A percentile compares a stretch with the other conserved stretches of the same genome.
phyloP scores from a whole-genome alignment of 2,113 vertebrate species.

The Hippopotamus amphibius region DNA sequence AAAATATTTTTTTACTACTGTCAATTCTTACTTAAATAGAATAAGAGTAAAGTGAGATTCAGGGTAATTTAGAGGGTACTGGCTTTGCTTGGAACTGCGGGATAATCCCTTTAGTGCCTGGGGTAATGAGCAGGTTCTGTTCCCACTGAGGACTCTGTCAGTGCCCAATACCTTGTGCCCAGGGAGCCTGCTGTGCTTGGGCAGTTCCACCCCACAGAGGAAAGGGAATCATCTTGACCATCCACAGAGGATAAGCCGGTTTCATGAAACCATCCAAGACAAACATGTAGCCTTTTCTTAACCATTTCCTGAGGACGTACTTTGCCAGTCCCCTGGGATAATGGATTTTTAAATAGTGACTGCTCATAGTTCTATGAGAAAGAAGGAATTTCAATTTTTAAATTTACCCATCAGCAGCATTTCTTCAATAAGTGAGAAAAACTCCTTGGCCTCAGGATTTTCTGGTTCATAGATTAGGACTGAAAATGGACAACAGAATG shows the following conservation, averaged over 20 bases:
- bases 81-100: neutral
- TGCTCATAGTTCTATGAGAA: conserved; percentile 32
- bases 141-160: neutral
- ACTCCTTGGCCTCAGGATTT: conserved; percentile 89
- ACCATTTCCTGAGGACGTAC: neutral
- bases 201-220: neutral
- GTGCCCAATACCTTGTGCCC: neutral
- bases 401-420: conserved; percentile 87
- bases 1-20: neutral
- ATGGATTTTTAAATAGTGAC: conserved; percentile 46
- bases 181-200: neutral
- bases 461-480: conserved; percentile 92
- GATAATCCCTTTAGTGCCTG: neutral
- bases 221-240: neutral
- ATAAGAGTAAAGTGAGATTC: neutral
- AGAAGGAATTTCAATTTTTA: neutral
- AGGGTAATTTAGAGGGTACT: neutral
- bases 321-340: conserved; percentile 1
- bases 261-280: neutral
- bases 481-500: conserved; percentile 81
- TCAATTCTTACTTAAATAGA: conserved; percentile 23
- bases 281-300: conserved; percentile 42
- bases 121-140: neutral
- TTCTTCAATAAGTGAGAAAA: conserved; percentile 90
- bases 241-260: neutral